phyloP scores from a whole-genome alignment of 2,888 invertebrate species.

The Pteria penguin region DNA sequence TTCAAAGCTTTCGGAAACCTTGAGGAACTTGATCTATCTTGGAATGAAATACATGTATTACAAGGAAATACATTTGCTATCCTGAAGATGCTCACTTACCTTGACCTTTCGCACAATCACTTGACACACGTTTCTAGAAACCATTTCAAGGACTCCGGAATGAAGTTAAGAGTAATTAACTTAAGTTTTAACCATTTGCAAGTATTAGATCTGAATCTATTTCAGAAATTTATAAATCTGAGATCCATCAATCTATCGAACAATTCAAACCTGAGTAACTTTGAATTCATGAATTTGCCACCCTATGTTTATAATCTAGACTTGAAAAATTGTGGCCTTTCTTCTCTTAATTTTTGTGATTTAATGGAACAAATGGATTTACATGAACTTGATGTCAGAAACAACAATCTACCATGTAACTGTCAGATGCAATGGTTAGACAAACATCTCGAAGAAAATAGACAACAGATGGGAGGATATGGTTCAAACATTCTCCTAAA shows the following conservation, averaged over 20 bases:
- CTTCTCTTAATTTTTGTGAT: constrained; percentile 44
- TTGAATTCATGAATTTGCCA: constrained; percentile 52
- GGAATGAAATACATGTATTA: constrained; percentile 53
- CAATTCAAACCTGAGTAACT: constrained; percentile 25
- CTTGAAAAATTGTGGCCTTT: constrained; percentile 58
- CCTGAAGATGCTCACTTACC: constrained; percentile 37
- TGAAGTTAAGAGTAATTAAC: too few species aligned
- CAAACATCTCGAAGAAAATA: constrained; percentile 19
- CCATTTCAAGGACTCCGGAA: not conserved
- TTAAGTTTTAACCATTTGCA: constrained; percentile 1
- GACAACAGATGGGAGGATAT: too few species aligned
- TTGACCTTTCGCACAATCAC: constrained; percentile 62
- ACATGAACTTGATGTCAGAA: constrained; percentile 31
- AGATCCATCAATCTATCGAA: constrained; percentile 26
- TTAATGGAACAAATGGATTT: constrained; percentile 45
- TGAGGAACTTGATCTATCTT: constrained; percentile 50
- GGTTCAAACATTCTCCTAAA: too few species aligned
- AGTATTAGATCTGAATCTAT: constrained; percentile 24
- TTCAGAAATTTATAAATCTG: constrained; percentile 13
- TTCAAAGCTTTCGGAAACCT: constrained; percentile 44
- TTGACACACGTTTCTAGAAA: constrained; percentile 29
- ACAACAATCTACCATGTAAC: constrained; percentile 51
- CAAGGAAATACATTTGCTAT: constrained; percentile 17
- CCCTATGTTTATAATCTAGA: constrained; percentile 58
- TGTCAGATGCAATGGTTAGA: constrained; percentile 37